Evolutionary conservation across 1,140 invertebrate genomes (phyloP), one percentile per base, ranked within the genome.

Genomic region (Drosophila lini): DNA sequence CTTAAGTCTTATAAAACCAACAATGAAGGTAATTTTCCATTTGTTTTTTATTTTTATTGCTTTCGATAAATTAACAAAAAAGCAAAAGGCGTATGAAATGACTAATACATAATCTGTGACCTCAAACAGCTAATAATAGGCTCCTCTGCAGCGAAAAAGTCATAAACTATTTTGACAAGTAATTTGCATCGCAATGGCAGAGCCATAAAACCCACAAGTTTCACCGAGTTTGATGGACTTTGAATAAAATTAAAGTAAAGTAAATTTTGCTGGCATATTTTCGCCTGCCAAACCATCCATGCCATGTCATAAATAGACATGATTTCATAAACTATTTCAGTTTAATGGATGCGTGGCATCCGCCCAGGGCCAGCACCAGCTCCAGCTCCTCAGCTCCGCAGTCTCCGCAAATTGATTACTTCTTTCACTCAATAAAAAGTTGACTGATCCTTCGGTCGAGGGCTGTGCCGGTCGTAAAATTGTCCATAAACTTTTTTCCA

Each of bases 381-480:
- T 45, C 31, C 53, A 44, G 47, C 38, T 22, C 40, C 34, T 42
- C 7, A 44, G 53, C 38, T 28, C 36, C 34, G 19, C 47, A 67
- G 60, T 77, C 64, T 70, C 57, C 56, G 28, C 57, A 41, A 80
- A 78, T 70, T 78, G 64, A 70, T 78, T 70, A 60, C 68, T 63
- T 53, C 76, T 77, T 75, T 78, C 82, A 79, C 65, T 50, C 59
- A 68, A 75, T 81, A 71, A 76, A 86, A 53, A 59, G 73, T 74
- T 45, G 57, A 42, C 44, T 58, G 58, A 59, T 65, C 61, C 47
- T 50, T 48, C 16, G 53, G 41, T 40, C 47, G 61, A 44, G 63
- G 56, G 63, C 75, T 78, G 75, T 76, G 71, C 52, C 38, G 60
- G 67, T 67, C 78, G 71, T 85, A 56, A 82, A 73, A 61, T 68